A percentile compares a stretch with the other conserved stretches of the same genome.
These are phyloP conservation scores for Galerucella calmariensis DNA, from an alignment of 2,888 invertebrate genomes.

Conservation along the genomic window DNA sequence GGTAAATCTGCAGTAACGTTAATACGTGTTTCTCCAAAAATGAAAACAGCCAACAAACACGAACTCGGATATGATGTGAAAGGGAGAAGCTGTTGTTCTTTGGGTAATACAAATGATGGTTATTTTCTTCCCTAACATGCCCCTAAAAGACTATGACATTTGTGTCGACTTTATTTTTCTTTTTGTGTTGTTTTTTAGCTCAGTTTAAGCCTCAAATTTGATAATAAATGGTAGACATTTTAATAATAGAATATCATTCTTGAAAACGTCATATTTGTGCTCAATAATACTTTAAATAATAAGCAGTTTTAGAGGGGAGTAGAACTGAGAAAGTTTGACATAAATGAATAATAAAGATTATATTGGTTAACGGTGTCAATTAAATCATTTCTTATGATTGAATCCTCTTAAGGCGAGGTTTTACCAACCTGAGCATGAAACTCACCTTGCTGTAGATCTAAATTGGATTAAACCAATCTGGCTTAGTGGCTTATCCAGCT, in stretches of 20 bases:
- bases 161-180: conserved; percentile 31
- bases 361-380: no score
- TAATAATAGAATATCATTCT: background rate
- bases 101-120: conserved; percentile 47
- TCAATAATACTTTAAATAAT: no score
- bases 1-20: conserved; percentile 37
- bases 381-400: no score
- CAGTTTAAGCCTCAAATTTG: background rate
- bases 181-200: conserved; percentile 10
- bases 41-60: conserved; percentile 35
- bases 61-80: conserved; percentile 37
- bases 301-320: no score
- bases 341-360: no score
- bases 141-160: conserved; percentile 34
- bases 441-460: no score
- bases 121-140: conserved; percentile 44
- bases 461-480: no score
- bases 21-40: conserved; percentile 39
- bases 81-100: conserved; percentile 38
- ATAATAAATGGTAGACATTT: background rate
- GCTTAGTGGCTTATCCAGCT: no score
- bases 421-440: no score
- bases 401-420: no score
- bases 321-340: no score
- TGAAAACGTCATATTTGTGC: background rate